Evolutionary conservation across 2,888 invertebrate genomes (phyloP), one percentile per base, ranked within the genome.

Genomic region (Caprella mutica): DNA sequence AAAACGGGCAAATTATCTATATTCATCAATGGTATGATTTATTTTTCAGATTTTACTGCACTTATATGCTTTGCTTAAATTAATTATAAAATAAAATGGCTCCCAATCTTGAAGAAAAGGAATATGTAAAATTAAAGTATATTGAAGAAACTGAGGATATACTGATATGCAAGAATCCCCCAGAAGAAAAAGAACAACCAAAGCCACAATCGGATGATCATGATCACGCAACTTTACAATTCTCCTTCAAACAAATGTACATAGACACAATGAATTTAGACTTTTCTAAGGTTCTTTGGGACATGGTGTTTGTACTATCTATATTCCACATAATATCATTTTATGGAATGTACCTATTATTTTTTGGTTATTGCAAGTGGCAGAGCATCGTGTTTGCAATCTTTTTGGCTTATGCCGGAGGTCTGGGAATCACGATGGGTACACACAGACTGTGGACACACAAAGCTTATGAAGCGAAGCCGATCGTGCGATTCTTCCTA

Each of bases 381-480:
- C 53, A 50, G 26, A 65, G 62, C 23, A 27, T 56, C 21, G 24
- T 24, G 21, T 55, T 58, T 35, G 92, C 85, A 9, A 75, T 83
- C 56, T 53, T 83, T 2, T 72, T 89, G 58, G 90, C 90, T 74
- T 76, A 85, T 56, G 72, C 80, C 65, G 83, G 86, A 8, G 94
- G 88, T 5, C 74, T 96, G 62, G 96, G 97, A 17, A 89, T 97
- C 65, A 97, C 97, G 19, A 96, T 93, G 21, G 98, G 98, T 26
- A 91, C 91, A 0, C 97, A 97, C 71, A 78, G 96, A 66, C 77
- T 94, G 14, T 97, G 93, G 92, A 83, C 92, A 0, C 97, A 97
- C 74, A 79, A 84, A 68, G 77, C 91, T 1, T 97, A 92, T 74
- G 94, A 92, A 73, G 96, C 94, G 1, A 85, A 81, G 67, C 78